A percentile compares a stretch with the other conserved stretches of the same genome.
phyloP scores from a whole-genome alignment of 2,888 invertebrate genomes.

The Andrena camellia region DNA sequence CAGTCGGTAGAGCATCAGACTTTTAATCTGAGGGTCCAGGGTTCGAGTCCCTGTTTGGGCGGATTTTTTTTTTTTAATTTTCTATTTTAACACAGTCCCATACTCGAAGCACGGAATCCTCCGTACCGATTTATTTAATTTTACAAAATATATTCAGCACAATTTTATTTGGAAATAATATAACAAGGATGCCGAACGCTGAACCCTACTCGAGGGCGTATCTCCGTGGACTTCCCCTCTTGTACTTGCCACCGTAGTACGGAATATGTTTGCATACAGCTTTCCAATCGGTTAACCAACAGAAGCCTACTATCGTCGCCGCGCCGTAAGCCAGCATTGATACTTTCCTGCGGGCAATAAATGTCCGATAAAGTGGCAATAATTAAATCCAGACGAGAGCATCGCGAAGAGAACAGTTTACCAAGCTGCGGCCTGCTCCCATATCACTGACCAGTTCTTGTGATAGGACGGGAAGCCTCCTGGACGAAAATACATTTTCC shows the following conservation, averaged over 20 bases:
- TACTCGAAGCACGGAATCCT: background rate
- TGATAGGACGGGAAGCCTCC: background rate
- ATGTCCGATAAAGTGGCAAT: background rate
- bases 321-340: constrained; percentile 69
- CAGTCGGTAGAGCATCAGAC: constrained; percentile 85
- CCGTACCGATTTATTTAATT: background rate
- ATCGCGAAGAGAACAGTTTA: constrained; percentile 23
- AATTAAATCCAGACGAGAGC: background rate
- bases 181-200: no score
- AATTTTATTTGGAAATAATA: background rate
- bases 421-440: constrained; percentile 38
- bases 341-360: constrained; percentile 69
- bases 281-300: constrained; percentile 78
- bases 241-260: constrained; percentile 75
- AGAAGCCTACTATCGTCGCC: constrained; percentile 59
- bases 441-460: constrained; percentile 31
- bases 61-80: constrained; percentile 63
- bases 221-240: constrained; percentile 47
- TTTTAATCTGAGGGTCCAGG: constrained; percentile 85
- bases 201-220: constrained; percentile 35
- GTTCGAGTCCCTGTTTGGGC: constrained; percentile 85
- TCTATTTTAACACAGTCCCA: background rate
- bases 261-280: constrained; percentile 75
- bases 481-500: constrained; percentile 24
- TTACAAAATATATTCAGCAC: background rate